Evolutionary conservation across 2,113 vertebrate genomes (phyloP).

Genomic region (Seriola rivoliana): DNA sequence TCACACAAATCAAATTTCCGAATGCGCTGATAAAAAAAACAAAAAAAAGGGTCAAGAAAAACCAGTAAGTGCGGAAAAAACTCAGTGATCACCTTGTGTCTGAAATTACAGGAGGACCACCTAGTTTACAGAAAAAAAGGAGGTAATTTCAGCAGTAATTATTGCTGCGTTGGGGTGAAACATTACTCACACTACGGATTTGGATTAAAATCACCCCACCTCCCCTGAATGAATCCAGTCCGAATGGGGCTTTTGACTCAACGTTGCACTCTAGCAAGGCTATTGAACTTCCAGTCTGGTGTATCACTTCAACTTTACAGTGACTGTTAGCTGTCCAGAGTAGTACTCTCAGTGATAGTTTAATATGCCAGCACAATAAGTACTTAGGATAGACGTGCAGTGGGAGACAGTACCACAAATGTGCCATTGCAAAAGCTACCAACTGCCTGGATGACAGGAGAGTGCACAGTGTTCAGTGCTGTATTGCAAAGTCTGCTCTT

Average conservation of each 20-base stretch:
- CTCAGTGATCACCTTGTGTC: too few relatives aligned
- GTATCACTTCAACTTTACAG: slow-evolving; percentile 8
- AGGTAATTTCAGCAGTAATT: too few relatives aligned
- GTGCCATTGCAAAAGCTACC: slow-evolving; percentile 71
- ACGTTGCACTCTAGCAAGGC: not conserved
- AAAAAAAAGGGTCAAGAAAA: too few relatives aligned
- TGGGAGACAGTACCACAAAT: slow-evolving; percentile 32
- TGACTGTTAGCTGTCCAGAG: slow-evolving; percentile 54
- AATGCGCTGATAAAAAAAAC: too few relatives aligned
- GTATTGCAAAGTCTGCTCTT: slow-evolving; percentile 1
- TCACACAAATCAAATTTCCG: too few relatives aligned
- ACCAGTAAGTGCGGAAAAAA: too few relatives aligned
- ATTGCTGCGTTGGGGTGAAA: too few relatives aligned
- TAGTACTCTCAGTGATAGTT: not conserved
- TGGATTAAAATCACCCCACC: too few relatives aligned
- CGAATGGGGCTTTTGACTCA: not conserved
- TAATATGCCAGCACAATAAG: slow-evolving; percentile 17
- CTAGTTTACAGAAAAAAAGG: too few relatives aligned
- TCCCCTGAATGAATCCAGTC: not conserved
- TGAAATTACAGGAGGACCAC: too few relatives aligned
- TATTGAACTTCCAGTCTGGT: slow-evolving; percentile 6
- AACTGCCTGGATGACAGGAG: slow-evolving; percentile 65
- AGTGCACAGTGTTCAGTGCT: not conserved
- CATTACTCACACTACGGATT: too few relatives aligned
- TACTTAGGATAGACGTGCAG: slow-evolving; percentile 9